Evolutionary conservation across 2,113 vertebrate genomes (phyloP).

Genomic region (Dinomys branickii): DNA sequence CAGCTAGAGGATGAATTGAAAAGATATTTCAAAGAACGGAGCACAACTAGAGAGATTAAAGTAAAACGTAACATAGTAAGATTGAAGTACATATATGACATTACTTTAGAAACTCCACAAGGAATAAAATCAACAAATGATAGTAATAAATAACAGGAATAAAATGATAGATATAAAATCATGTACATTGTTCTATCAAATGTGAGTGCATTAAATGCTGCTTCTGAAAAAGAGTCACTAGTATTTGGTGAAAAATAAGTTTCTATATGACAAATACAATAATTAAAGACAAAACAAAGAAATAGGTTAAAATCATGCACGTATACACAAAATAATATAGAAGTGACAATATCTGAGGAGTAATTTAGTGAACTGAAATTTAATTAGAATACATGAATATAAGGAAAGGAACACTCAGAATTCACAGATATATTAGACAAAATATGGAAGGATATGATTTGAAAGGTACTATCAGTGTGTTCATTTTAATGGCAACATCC

Average conservation of each 20-base stretch:
- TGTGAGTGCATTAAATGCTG: background rate
- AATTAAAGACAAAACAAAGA: background rate
- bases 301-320: background rate
- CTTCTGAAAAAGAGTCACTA: background rate
- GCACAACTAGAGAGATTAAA: background rate
- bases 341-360: background rate
- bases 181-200: background rate
- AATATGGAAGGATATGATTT: background rate
- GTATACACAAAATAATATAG: background rate
- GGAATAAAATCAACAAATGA: background rate
- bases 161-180: background rate
- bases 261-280: background rate
- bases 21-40: background rate
- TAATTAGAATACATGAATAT: background rate
- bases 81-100: background rate
- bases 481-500: background rate
- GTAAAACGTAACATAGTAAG: background rate
- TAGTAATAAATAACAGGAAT: background rate
- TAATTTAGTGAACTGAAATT: background rate
- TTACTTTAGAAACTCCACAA: background rate
- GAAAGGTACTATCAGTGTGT: background rate
- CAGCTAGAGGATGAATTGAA: background rate
- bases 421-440: background rate
- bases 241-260: background rate
- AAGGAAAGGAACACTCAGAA: background rate